Evolutionary conservation across 1,140 invertebrate genomes (phyloP), one percentile per base, ranked within the genome.

Genomic region (Parasteatoda tepidariorum): DNA sequence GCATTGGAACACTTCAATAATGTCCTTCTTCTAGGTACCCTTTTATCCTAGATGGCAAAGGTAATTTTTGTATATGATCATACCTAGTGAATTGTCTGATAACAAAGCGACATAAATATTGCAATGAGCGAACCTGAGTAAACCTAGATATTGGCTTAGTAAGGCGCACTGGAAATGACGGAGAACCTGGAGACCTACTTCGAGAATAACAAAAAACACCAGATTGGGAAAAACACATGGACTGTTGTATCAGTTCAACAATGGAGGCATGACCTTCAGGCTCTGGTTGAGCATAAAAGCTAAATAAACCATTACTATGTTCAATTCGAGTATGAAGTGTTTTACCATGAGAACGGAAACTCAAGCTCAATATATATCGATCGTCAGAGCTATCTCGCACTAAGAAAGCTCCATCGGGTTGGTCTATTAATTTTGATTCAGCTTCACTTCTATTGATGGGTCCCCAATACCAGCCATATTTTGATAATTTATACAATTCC

Each of bases 61-160:
- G 93, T 86, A 95, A 88, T 84, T 92, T 91, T 84, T 93, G 91
- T 87, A 95, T 93, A 87, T 94, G 92, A 87, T 94, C 93, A 83
- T 92, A 89, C 85, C 92, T 90, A 74, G 92, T 92, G 88, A 93
- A 92, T 85, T 94, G 92, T 86, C 94, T 90, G 81, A 95, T 94
- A 24, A 94, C 93, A 89, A 95, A 94, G 70, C 94, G 90, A 87
- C 94, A 94, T 26, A 95, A 89, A 88, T 94, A 93, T 88, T 94
- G 93, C 81, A 95, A 89, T 68, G 93, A 92, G 84, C 92, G 91
- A 66, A 95, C 93, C 88, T 94, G 91, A 26, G 91, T 92, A 86
- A 94, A 95, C 76, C 94, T 90, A 66, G 94, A 95, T 13, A 95
- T 90, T 24, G 94, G 94, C 88, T 93, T 93, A 41, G 92, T 93